Evolutionary conservation across 2,888 invertebrate species (phyloP), one percentile per base, ranked within the genome.

Genomic region (Melipona beecheii): DNA sequence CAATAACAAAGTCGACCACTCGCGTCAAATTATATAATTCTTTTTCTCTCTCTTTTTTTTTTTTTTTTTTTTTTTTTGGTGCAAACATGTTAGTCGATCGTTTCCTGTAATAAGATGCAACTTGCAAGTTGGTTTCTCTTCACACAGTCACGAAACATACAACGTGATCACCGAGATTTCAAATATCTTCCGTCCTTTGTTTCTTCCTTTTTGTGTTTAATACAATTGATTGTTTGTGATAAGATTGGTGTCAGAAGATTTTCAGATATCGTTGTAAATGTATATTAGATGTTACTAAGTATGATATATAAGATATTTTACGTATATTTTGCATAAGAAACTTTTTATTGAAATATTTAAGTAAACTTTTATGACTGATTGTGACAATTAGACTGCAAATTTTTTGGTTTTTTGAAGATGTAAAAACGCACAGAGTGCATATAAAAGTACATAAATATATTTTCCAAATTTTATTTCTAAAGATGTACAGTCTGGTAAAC

Each of bases 21-120:
- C 3, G 11, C 13, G 17, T 15, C 17, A 11, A 60, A 65, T 75
- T 82, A 66, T 27, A 49, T 66, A 82, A 82, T 43, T 43, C 43
- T 43, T 43, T 43, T 43, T 43, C 43, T 43, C 43, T 43, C 43
- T 11, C 9, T 43, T 43, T 43, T 1, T 9, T 43, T 43, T 43
- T 36, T 36, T 43, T 43, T 43, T 43, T 43, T 9, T 36, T 36
- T 36, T 5, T 36, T 9, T 36, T 36, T 36, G 36, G 2, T 80
- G 24, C 5, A 58, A 11, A 66, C 3, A 4, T 4, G 21, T 11
- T n/a, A n/a, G n/a, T 49, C 21, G 3, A 13, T n/a, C 21, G 15
- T 24, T 24, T 24, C 2, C 24, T 31, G 4, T n/a, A 0, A 15
- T 17, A 65, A 15, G 6, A 21, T n/a, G 36, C n/a, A 36, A 58